Percentiles rank a stretch among this genome's conserved stretches.
These are phyloP conservation scores for Drosophila anomalata DNA, from an alignment of 2,888 invertebrate genomes.

Conservation along the genomic window DNA sequence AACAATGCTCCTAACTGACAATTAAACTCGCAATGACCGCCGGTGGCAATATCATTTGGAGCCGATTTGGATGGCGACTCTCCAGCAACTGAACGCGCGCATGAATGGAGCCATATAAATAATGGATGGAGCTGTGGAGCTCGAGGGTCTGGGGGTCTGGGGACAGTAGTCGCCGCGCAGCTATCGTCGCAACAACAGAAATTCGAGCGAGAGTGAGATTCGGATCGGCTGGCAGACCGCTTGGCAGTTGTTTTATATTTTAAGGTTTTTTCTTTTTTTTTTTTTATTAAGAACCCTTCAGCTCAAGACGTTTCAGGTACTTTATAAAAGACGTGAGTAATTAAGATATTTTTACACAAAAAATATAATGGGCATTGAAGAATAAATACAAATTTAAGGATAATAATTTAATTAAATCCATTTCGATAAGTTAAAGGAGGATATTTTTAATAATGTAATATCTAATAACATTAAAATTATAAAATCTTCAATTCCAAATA, in stretches of 20 bases:
- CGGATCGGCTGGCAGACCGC: slow-evolving; percentile 15
- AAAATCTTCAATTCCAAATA: no score
- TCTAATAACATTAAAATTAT: no score
- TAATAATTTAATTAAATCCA: no score
- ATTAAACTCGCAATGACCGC: slow-evolving; percentile 43
- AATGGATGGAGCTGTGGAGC: slow-evolving; percentile 8
- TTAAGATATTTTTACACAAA: no score
- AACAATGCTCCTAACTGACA: slow-evolving; percentile 48
- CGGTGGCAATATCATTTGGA: slow-evolving; percentile 7
- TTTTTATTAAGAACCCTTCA: slow-evolving; percentile 29
- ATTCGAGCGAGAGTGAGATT: slow-evolving; percentile 18
- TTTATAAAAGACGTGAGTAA: neutral
- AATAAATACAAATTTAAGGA: no score
- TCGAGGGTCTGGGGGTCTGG: neutral
- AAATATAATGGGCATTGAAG: no score
- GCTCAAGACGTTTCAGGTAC: slow-evolving; percentile 9
- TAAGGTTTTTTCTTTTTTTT: slow-evolving; percentile 20
- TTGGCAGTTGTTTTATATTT: slow-evolving; percentile 14
- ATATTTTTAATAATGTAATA: no score
- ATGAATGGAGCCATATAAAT: slow-evolving; percentile 39
- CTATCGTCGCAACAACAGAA: slow-evolving; percentile 13
- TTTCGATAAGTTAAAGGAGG: no score
- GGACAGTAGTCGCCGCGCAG: slow-evolving; percentile 26
- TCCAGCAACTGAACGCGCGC: slow-evolving; percentile 61
- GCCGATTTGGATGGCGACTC: slow-evolving; percentile 43